Evolutionary conservation across 2,888 invertebrate genomes (phyloP), one percentile per base, ranked within the genome.

Genomic region (Amphimallon solstitiale): DNA sequence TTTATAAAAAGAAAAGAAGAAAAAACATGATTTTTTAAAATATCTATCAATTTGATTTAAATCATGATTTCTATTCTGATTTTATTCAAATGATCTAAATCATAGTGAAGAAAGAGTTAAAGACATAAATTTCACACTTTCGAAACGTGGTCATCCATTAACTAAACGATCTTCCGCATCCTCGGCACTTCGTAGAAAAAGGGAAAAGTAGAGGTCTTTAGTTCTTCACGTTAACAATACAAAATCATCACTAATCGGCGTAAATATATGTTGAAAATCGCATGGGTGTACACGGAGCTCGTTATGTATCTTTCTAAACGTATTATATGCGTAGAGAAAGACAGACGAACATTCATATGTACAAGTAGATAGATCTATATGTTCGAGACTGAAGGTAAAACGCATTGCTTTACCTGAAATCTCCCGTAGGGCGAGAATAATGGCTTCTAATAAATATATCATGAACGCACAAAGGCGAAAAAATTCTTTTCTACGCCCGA

Each of bases 371-470:
- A 3, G 2, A 5, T 29, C 29, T n/a, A n/a, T n/a, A n/a, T n/a
- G n/a, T n/a, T n/a, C n/a, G n/a, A n/a, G n/a, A n/a, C n/a, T 29
- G 6, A 9, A 29, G 29, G 56, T 40, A 56, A 38, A 40, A 43
- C 40, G 56, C 56, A 56, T 43, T 40, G 56, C 37, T 56, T 45
- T 63, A 67, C 66, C 67, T 64, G 64, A 63, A 67, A 54, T 49
- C 60, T 38, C 65, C 67, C 63, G 67, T 65, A 19, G 61, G 56
- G 54, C 17, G 54, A 51, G 60, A 56, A 63, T 61, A 69, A 67
- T 65, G 67, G 62, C 54, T 68, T 64, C 69, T 72, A 72, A 73
- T 73, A 72, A 73, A 73, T 73, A 73, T 72, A 73, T 73, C 73
- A 73, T 64, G 69, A 63, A 60, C 65, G 62, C 65, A 71, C 72